Conservation (phyloP, 2,797 vertebrate genomes). For the Melopsittacus undulatus region DNA sequence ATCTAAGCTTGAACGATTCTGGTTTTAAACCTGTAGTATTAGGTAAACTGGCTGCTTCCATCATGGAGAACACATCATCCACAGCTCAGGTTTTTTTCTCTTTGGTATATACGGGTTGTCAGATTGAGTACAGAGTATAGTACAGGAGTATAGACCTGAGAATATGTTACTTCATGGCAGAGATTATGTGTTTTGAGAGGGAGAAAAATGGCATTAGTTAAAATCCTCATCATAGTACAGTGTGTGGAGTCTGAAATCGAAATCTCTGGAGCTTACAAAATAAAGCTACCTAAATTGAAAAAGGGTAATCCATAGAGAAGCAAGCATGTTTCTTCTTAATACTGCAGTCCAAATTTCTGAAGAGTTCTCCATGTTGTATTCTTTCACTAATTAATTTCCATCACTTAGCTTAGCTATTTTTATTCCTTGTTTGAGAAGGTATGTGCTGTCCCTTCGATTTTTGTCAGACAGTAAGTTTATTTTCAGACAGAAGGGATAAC, state of each 20-base stretch:
- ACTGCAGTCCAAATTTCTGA: background rate
- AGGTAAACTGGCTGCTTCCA: conserved; percentile 24
- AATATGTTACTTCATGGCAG: background rate
- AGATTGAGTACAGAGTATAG: background rate
- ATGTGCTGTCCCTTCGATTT: background rate
- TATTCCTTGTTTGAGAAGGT: background rate
- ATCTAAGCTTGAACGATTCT: conserved; percentile 10
- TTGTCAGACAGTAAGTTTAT: background rate
- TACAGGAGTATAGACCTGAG: background rate
- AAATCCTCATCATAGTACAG: background rate
- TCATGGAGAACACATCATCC: background rate
- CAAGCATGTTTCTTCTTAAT: background rate
- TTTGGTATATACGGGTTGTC: background rate
- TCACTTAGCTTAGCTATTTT: background rate
- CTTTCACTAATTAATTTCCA: background rate
- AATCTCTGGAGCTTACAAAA: background rate
- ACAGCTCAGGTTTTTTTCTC: background rate
- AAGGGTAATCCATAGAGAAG: background rate
- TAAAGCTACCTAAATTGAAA: background rate
- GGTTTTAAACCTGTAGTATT: conserved; percentile 8
- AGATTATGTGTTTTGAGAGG: background rate
- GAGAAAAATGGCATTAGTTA: background rate
- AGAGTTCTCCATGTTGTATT: background rate
- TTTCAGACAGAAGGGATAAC: background rate
- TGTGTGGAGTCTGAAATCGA: background rate